Evolutionary conservation across 35 echinoderm and acorn worm species (phyloP), one percentile per base, ranked within the genome.

Genomic region (Ptychodera flava): DNA sequence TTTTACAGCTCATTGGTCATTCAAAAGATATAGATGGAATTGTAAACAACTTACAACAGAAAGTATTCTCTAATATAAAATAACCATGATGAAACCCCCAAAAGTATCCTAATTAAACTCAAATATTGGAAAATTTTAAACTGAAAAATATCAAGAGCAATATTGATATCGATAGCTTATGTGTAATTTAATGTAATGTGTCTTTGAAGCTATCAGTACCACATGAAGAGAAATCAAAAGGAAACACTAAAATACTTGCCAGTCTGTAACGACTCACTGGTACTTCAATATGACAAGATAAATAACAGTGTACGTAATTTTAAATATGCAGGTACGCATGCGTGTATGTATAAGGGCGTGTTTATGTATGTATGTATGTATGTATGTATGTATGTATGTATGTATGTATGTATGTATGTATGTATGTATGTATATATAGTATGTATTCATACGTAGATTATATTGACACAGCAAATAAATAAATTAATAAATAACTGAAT

Each of bases 381-480:
- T 64, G 45, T 64, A 22, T 64, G 45, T 64, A 64, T 64, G 45
- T 64, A 64, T 64, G 45, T 64, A 22, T 64, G 45, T 64, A 64
- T 64, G 45, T 64, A 64, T 64, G 45, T 64, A 64, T 64, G 45
- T 64, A 64, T 64, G 45, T 64, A 64, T 64, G 45, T 64, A 64
- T 64, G 45, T 64, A 22, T 64, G 45, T 64, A 22, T 64, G 45
- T 64, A 64, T 22, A 64, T 64, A 64, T 12, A 64, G 45, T 22
- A 64, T 64, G 45, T 22, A 64, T 64, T 12, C 45, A 64, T 64
- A 64, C 45, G 22, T 64, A 64, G 6, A 64, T 64, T 64, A 64
- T 22, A 64, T 64, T 12, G 6, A 64, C 22, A 64, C 45, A 64
- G n/a, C 22, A 64, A 6, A 64, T 64, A 64, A 6, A 64, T 64